Conservation (phyloP, 2,113 vertebrate species). For the Paramormyrops kingsleyae region DNA sequence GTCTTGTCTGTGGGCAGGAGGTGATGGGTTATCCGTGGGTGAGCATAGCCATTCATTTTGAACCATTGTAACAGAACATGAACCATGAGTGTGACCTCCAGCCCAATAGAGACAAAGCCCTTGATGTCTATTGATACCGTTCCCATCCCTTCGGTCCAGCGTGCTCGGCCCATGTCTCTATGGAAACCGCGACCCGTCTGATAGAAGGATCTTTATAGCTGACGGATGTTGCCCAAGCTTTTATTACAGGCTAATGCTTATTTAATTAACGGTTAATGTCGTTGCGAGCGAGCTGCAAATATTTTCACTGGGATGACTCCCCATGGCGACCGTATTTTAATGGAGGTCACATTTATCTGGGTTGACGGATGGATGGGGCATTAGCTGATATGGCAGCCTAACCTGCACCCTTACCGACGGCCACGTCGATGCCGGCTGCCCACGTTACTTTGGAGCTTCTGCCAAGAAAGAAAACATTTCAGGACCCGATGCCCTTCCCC, state of each 20-base stretch:
- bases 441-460: not conserved
- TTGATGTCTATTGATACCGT: not conserved
- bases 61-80: not conserved
- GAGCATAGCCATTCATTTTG: not conserved
- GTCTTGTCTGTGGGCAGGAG: not conserved
- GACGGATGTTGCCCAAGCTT: not conserved
- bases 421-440: not conserved
- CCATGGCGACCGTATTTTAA: not conserved
- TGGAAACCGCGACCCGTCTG: not conserved
- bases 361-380: not conserved
- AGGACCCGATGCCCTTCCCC: not conserved
- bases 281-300: not conserved
- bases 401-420: not conserved
- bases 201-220: not conserved
- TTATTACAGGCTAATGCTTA: not conserved
- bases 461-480: not conserved
- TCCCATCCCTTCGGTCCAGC: not conserved
- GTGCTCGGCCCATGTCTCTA: not conserved
- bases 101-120: not conserved
- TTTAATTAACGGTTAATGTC: not conserved
- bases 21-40: not conserved
- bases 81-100: not conserved
- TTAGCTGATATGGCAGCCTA: not conserved
- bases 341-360: not conserved
- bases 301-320: not conserved